Conservation (phyloP, 2,113 vertebrate genomes). For the Hepsetus odoe region DNA sequence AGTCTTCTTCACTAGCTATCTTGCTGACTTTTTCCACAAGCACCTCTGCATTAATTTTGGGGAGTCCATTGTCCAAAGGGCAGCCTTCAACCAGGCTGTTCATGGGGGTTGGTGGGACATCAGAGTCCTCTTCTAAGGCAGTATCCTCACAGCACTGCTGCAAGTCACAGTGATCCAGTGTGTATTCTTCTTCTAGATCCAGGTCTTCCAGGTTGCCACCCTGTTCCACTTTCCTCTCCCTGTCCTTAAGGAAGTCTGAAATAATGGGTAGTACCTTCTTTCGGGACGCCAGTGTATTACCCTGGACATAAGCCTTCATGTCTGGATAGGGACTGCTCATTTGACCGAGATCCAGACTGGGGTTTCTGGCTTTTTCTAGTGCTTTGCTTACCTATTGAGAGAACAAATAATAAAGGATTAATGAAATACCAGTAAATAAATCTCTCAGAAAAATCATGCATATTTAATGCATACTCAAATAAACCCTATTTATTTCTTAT, state of each 20-base stretch:
- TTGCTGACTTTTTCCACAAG: slow-evolving; percentile 83
- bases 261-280: slow-evolving; percentile 91
- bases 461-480: no score
- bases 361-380: slow-evolving; percentile 77
- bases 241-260: slow-evolving; percentile 74
- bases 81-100: slow-evolving; percentile 97
- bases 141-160: slow-evolving; percentile 46
- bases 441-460: no score
- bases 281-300: slow-evolving; percentile 79
- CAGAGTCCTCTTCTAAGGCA: slow-evolving; percentile 73
- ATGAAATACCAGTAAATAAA: background rate
- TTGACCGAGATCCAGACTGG: slow-evolving; percentile 74
- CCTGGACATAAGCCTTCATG: slow-evolving; percentile 82
- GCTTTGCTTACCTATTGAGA: slow-evolving; percentile 76
- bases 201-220: slow-evolving; percentile 42
- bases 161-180: slow-evolving; percentile 33
- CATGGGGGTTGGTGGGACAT: slow-evolving; percentile 87
- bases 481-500: no score
- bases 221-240: slow-evolving; percentile 46
- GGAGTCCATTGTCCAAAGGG: slow-evolving; percentile 84
- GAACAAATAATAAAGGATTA: background rate
- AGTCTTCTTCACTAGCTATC: slow-evolving; percentile 61
- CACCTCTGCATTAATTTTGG: slow-evolving; percentile 78
- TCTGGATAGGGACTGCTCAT: slow-evolving; percentile 71
- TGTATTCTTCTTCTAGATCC: slow-evolving; percentile 52